Evolutionary conservation across 2,113 vertebrate species (phyloP), one percentile per base, ranked within the genome.

Genomic region (Apodemus sylvaticus): DNA sequence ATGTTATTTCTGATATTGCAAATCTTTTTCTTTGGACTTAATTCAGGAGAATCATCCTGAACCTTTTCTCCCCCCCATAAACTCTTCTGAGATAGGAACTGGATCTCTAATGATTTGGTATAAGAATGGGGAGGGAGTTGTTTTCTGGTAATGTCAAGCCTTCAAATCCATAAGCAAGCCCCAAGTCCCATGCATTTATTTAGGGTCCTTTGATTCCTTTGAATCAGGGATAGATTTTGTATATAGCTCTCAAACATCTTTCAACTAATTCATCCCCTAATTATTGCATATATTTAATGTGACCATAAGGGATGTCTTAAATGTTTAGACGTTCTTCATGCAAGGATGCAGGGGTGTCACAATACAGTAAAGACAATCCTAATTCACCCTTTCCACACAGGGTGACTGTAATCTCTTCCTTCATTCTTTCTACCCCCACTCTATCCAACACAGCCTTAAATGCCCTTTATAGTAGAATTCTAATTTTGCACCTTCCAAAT

Each of bases 101-200:
- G 22, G 45, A 34, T 10, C 19, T 53, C 31, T 26, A 6, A 70
- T 55, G 34, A 29, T 39, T 53, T 22, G 2, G 13, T 71, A 20
- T 22, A 71, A 71, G 45, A 29, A 68, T 16, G 39, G 48, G 34
- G 20, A 22, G 48, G 9, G 39, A 24, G 24, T 36, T 70, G 31
- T 70, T n/a, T 19, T 7, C 66, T n/a, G 34, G 22, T 12, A 55
- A 48, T 10, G 26, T 11, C 66, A 87, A 53, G 34, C 11, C 34
- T 68, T 87, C 86, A n/a, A 53, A 55, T 45, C 48, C 66, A 70
- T 24, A 53, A 70, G 9, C 62, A 86, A 70, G 34, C 3, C 45
- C 24, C 6, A 70, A 10, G 4, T 17, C 7, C 12, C 0, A 0
- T 7, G 22, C 12, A 53, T 53, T 71, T 36, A 51, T 36, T 51